Evolutionary conservation across 1,140 invertebrate genomes (phyloP).

Genomic region (Coelopa frigida): DNA sequence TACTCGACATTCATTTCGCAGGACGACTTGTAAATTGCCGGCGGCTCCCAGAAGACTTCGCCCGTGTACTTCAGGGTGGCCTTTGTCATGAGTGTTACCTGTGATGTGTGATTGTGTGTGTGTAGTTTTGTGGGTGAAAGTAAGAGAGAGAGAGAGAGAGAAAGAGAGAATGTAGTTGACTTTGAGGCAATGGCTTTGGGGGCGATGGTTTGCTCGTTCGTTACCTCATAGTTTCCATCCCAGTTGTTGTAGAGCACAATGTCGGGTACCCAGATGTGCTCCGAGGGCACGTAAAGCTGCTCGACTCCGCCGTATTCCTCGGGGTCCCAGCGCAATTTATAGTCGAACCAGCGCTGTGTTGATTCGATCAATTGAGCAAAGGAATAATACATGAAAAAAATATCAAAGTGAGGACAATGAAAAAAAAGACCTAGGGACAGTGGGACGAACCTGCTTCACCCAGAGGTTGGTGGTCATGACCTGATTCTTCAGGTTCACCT

Average conservation of each 20-base stretch:
- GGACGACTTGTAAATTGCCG: constrained; percentile 97
- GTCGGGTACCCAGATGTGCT: constrained; percentile 87
- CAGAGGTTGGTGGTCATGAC: constrained; percentile 94
- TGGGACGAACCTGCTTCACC: constrained; percentile 73
- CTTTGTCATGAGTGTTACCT: constrained; percentile 94
- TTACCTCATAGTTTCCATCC: constrained; percentile 92
- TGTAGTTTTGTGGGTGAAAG: background rate
- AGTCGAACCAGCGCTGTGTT: constrained; percentile 86
- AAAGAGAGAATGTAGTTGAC: background rate
- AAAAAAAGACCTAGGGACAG: background rate
- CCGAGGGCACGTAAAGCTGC: constrained; percentile 84
- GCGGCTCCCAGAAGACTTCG: constrained; percentile 93
- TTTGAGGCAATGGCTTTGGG: too few species aligned
- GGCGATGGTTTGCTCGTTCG: too few species aligned
- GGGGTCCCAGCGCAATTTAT: constrained; percentile 88
- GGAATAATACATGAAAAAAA: background rate
- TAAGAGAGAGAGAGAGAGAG: too few species aligned
- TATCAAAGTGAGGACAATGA: too few species aligned
- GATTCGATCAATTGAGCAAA: background rate
- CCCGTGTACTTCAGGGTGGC: constrained; percentile 84
- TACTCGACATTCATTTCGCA: constrained; percentile 95
- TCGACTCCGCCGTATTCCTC: constrained; percentile 88
- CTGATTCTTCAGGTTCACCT: constrained; percentile 91
- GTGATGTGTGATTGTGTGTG: background rate
- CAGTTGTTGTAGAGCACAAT: constrained; percentile 86